A percentile compares a stretch with the other conserved stretches of the same genome.
phyloP scores from a whole-genome alignment of 2,888 invertebrate species.

The Coremacera marginata region DNA sequence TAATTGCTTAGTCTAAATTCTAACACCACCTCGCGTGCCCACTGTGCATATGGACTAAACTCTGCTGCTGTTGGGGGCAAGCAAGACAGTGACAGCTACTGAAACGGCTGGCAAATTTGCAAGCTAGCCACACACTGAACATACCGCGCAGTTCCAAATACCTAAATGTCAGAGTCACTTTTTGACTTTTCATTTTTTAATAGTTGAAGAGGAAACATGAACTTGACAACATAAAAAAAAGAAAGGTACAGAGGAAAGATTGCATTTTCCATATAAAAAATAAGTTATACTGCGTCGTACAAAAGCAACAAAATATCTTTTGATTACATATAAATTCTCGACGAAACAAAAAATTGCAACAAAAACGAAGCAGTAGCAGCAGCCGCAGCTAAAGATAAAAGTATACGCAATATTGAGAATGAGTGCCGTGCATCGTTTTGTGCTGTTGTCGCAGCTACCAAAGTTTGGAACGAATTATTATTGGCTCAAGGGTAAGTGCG shows the following conservation, averaged over 20 bases:
- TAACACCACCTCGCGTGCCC: background rate
- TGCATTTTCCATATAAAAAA: conserved; percentile 38
- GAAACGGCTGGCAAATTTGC: background rate
- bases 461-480: conserved; percentile 56
- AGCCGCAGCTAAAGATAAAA: conserved; percentile 11
- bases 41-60: background rate
- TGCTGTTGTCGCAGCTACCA: conserved; percentile 59
- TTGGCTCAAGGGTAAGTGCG: conserved; percentile 61
- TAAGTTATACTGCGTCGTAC: conserved; percentile 43
- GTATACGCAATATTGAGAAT: conserved; percentile 47
- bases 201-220: conserved; percentile 35
- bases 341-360: conserved; percentile 21
- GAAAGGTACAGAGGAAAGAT: conserved; percentile 39
- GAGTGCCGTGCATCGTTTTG: conserved; percentile 63
- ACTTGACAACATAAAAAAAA: conserved; percentile 44
- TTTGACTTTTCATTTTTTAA: conserved; percentile 30
- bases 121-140: conserved; percentile 26
- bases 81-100: background rate
- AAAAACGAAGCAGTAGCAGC: conserved; percentile 25
- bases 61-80: background rate
- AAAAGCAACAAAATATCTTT: conserved; percentile 43
- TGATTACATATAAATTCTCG: conserved; percentile 40
- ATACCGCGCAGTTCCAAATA: conserved; percentile 22
- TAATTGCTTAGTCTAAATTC: background rate
- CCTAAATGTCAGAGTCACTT: conserved; percentile 32